Base-by-base conservation (phyloP, 2,113 vertebrate species). In the Triplophysa dalaica region DNA sequence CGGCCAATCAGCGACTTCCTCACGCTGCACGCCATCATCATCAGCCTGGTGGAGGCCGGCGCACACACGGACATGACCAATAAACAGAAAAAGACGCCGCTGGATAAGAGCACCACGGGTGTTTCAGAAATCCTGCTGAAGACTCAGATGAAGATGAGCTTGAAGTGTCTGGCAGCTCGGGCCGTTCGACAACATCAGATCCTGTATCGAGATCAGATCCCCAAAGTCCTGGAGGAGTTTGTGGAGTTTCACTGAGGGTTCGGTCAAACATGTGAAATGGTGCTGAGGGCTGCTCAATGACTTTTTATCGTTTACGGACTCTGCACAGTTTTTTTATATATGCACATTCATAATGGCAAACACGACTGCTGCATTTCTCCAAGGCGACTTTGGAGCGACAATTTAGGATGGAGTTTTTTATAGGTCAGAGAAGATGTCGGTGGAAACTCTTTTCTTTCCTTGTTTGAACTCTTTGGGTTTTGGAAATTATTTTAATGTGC, bases 1-100 rank as follows among this genome's bases (percentile, higher is more conserved):
- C 90, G 98, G 85, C 98, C 98, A 68, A 99, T 99, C 91, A 99
- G 98, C n/a, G 98, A 99, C 86, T 99, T 99, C 86, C 88, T 99
- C 84, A 99, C 97, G 0, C 88, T 99, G 86, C 98, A 99, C 73
- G 95, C 97, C 82, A 98, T 99, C 91, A 99, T 99, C 91, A 96
- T 98, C 62, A 95, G 92, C 89, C 91, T 99, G 82, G 97, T 98
- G 75, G 97, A 99, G 91, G 97, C 97, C 0, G 98, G 97, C 2
- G 98, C 98, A 0, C 98, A 99, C 77, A 98, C 97, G 0, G 98
- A 99, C 91, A 96, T 96, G 95, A 95, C 98, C 7, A 99, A 99
- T 76, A 98, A 97, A 85, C 96, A 99, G 91, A 97, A 96, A 88
- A 98, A 99, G 86, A 99, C 97, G 0, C 97, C 98, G 0, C 93